Base-by-base conservation (phyloP, 2,888 invertebrate species). In the Monoplex corrugatus region DNA sequence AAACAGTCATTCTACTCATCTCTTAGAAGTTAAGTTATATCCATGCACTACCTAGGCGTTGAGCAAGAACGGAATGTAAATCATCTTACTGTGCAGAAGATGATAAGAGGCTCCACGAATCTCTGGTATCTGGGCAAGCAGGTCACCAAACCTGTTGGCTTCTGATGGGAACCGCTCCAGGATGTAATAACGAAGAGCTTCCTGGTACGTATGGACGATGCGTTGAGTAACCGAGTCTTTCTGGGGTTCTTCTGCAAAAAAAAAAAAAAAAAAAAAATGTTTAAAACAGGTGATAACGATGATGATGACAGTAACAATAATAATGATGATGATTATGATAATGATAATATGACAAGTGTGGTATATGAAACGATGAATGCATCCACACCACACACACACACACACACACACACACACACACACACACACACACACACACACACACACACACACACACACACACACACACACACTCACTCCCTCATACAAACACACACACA, bases 11-110 rank as follows among this genome's bases (percentile, higher is more conserved):
- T n/a, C n/a, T n/a, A n/a, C n/a, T n/a, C n/a, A n/a, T n/a, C n/a
- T n/a, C n/a, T n/a, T n/a, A n/a, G n/a, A n/a, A n/a, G n/a, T n/a
- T n/a, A 63, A 63, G 16, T 19, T 16, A 63, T 23, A 63, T 19
- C 63, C 16, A 10, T 32, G 38, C 23, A 1, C 43, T 23, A 0
- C 35, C 80, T 89, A 94, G 2, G 91, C 89, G 91, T 99, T 99
- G 97, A 99, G 97, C 96, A 99, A 98, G 97, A 99, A 99, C 96
- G 99, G 99, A 97, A 99, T 99, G 97, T 99, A 99, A 97, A 99
- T 99, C 99, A 99, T 99, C 97, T 99, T 99, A 97, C 98, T 99
- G 97, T 99, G 98, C 94, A 99, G 97, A 95, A 99, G 97, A 95
- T 99, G 97, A 96, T 98, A 98, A 95, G 99, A 99, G 93, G 99